These are phyloP conservation scores for Caerostris extrusa DNA, from an alignment of 1,140 invertebrate species.

Conservation along the genomic window DNA sequence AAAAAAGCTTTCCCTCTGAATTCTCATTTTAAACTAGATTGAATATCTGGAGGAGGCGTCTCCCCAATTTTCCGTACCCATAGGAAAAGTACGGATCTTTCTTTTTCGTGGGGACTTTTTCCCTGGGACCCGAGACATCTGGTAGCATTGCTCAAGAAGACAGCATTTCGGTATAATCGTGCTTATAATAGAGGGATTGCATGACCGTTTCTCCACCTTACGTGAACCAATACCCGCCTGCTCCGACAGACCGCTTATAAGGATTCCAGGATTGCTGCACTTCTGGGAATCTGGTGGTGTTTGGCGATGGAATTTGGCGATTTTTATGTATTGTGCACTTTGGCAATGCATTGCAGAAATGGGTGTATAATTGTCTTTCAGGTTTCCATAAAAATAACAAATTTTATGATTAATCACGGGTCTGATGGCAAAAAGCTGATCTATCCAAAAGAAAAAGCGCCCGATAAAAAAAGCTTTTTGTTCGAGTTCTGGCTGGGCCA, in stretches of 20 bases:
- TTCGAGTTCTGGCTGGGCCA: too few species aligned
- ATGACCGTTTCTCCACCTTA: slow-evolving; percentile 61
- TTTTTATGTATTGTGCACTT: too few species aligned
- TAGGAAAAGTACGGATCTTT: slow-evolving; percentile 30
- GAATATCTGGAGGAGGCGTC: slow-evolving; percentile 20
- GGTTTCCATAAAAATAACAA: too few species aligned
- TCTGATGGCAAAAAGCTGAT: too few species aligned
- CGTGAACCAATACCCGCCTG: slow-evolving; percentile 43
- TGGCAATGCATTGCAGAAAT: too few species aligned
- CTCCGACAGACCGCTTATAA: slow-evolving; percentile 26
- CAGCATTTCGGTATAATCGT: slow-evolving; percentile 50
- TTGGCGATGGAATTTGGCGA: background rate
- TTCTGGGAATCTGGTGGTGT: background rate
- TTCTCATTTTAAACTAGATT: slow-evolving; percentile 43
- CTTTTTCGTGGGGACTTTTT: background rate
- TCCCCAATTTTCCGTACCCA: slow-evolving; percentile 38
- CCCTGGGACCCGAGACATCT: slow-evolving; percentile 22
- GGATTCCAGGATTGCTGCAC: slow-evolving; percentile 27
- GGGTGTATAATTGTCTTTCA: too few species aligned
- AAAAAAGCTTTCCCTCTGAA: background rate
- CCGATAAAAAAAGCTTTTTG: too few species aligned
- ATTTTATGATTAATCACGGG: too few species aligned
- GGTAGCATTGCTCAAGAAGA: slow-evolving; percentile 42
- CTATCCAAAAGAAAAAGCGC: too few species aligned
- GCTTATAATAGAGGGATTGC: slow-evolving; percentile 61